These are phyloP conservation scores for Burhinus oedicnemus DNA, from an alignment of 2,113 vertebrate species.

Conservation along the genomic window DNA sequence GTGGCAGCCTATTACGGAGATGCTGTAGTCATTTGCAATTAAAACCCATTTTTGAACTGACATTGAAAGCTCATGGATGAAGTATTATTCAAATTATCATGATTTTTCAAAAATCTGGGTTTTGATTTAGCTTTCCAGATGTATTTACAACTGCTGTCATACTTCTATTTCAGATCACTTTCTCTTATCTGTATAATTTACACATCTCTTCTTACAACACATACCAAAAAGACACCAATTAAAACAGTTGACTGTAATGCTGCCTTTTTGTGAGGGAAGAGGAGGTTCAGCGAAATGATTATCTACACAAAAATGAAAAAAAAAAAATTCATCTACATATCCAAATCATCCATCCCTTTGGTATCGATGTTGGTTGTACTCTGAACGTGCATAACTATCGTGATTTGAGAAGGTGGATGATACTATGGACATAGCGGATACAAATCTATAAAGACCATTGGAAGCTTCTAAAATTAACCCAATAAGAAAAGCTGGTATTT, in stretches of 20 bases:
- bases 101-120: neutral
- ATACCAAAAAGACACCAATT: neutral
- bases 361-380: neutral
- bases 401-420: neutral
- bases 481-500: neutral
- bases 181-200: neutral
- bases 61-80: conserved; percentile 18
- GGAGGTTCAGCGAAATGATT: neutral
- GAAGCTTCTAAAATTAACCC: neutral
- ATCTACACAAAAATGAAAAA: neutral
- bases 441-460: neutral
- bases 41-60: conserved; percentile 34
- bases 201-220: neutral
- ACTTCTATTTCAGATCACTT: neutral
- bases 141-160: neutral
- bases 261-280: neutral
- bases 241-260: neutral
- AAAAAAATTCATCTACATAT: neutral
- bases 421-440: neutral
- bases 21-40: conserved; percentile 37
- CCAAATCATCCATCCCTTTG: neutral
- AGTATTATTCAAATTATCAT: neutral
- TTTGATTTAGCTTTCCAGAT: neutral
- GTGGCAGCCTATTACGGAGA: neutral
- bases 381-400: neutral